phyloP scores from a whole-genome alignment of 2,888 invertebrate genomes.

The Listrodromus nycthemerus region DNA sequence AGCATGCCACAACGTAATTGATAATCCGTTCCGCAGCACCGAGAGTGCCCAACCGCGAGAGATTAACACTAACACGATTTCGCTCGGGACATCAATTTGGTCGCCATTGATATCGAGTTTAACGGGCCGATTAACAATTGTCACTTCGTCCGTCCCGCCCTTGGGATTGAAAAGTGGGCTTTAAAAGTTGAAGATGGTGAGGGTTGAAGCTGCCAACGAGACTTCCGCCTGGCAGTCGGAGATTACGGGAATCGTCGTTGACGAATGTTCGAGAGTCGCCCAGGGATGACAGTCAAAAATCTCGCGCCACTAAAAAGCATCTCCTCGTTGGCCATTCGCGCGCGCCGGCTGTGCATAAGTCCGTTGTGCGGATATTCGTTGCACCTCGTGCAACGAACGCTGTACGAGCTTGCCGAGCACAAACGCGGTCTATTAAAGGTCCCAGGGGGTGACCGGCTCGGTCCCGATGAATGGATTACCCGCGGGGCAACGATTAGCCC shows the following conservation, averaged over 20 bases:
- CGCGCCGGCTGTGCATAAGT: neutral
- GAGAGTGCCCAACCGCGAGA: neutral
- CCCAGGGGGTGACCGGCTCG: slow-evolving; percentile 59
- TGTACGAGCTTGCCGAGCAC: slow-evolving; percentile 50
- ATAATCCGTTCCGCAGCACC: neutral
- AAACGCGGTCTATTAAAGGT: slow-evolving; percentile 68
- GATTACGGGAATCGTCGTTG: slow-evolving; percentile 61
- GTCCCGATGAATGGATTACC: slow-evolving; percentile 68
- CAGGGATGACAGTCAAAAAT: slow-evolving; percentile 42
- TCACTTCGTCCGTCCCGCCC: slow-evolving; percentile 27
- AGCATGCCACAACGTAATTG: neutral
- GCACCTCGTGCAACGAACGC: neutral
- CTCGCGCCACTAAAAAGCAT: neutral
- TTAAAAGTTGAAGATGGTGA: slow-evolving; percentile 48
- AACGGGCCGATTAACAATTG: slow-evolving; percentile 2
- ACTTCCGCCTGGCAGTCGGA: slow-evolving; percentile 11
- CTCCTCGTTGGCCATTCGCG: slow-evolving; percentile 56
- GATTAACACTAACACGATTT: slow-evolving; percentile 39
- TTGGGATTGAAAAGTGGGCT: slow-evolving; percentile 28
- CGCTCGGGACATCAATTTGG: slow-evolving; percentile 38
- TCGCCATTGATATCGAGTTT: slow-evolving; percentile 45
- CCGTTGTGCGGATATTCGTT: slow-evolving; percentile 9
- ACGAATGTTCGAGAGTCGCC: slow-evolving; percentile 18
- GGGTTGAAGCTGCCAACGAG: slow-evolving; percentile 15
- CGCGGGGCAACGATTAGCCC: slow-evolving; percentile 70